phyloP scores from a whole-genome alignment of 2,113 vertebrate genomes.

The Engraulis encrasicolus region DNA sequence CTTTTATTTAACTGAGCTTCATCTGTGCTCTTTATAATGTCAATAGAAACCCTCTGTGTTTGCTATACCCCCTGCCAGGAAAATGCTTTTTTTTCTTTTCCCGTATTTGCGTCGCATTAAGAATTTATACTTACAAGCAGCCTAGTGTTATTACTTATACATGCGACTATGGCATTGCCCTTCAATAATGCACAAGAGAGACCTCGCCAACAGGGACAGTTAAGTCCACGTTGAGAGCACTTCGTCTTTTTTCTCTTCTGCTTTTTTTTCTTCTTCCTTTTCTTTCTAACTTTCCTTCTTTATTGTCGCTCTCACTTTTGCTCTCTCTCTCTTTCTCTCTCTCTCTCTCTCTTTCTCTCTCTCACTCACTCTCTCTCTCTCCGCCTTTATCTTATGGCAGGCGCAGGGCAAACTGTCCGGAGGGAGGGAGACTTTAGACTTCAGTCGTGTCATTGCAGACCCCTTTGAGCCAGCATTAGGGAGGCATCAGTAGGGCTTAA shows the following conservation, averaged over 20 bases:
- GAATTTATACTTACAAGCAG: slow-evolving; percentile 79
- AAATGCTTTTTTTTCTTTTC: background rate
- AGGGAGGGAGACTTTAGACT: background rate
- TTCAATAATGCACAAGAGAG: slow-evolving; percentile 69
- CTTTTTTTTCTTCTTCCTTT: background rate
- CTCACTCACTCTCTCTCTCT: background rate
- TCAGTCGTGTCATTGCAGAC: background rate
- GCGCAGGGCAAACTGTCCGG: background rate
- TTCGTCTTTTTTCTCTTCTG: too few relatives aligned
- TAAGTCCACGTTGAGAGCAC: slow-evolving; percentile 8
- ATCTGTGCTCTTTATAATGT: background rate
- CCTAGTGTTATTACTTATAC: slow-evolving; percentile 69
- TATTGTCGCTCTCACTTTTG: too few relatives aligned
- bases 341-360: too few relatives aligned
- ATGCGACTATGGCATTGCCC: slow-evolving; percentile 68
- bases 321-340: background rate
- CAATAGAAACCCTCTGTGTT: background rate
- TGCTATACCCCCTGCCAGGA: background rate
- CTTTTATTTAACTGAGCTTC: background rate
- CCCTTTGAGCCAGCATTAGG: background rate
- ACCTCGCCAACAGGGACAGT: slow-evolving; percentile 59
- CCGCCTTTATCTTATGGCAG: background rate
- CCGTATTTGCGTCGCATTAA: slow-evolving; percentile 69
- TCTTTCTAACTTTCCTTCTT: too few relatives aligned
- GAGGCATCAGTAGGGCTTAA: background rate